phyloP scores from a whole-genome alignment of 2,797 vertebrate genomes.

The Arnoldichthys spilopterus region DNA sequence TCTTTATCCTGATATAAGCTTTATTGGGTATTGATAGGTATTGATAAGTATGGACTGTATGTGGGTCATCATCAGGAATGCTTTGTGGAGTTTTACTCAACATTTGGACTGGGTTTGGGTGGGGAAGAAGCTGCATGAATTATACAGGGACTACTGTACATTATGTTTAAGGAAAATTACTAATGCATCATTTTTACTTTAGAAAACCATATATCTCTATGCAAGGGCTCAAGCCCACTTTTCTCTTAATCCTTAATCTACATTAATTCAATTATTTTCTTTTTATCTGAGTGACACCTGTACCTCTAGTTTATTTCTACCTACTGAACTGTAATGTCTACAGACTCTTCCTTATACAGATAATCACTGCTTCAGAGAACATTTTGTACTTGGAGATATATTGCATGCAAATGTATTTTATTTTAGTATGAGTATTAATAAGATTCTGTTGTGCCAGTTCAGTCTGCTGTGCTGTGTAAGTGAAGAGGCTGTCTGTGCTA shows the following conservation, averaged over 20 bases:
- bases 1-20: not conserved
- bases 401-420: not conserved
- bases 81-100: not conserved
- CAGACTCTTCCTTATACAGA: no score
- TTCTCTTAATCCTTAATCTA: no score
- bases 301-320: no score
- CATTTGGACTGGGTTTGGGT: constrained; percentile 24
- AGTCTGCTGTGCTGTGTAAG: not conserved
- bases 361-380: no score
- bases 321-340: not conserved
- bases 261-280: no score
- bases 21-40: not conserved
- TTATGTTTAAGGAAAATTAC: no score
- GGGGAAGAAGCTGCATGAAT: constrained; percentile 22
- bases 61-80: not conserved
- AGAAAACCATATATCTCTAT: not conserved
- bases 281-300: no score
- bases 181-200: not conserved
- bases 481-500: not conserved
- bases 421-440: not conserved
- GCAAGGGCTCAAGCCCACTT: no score
- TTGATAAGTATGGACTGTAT: not conserved
- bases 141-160: constrained; percentile 5
- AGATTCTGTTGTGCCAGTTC: not conserved
- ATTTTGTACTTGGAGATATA: no score